A percentile compares a stretch with the other conserved stretches of the same genome.
phyloP scores from a whole-genome alignment of 1,140 invertebrate genomes.

The Archivesica marissinica region DNA sequence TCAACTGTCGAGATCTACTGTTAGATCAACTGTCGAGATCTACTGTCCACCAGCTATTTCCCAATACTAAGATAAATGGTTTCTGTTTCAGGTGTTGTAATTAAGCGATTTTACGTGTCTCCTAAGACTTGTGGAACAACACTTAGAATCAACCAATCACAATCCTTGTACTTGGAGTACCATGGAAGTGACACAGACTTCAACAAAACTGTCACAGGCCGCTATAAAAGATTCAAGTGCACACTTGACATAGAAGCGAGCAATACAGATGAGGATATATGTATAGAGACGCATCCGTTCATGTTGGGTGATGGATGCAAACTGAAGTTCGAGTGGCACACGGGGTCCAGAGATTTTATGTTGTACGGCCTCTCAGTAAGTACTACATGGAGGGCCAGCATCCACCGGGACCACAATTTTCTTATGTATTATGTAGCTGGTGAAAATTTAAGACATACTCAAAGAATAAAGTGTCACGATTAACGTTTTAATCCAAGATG shows the following conservation, averaged over 20 bases:
- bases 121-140: neutral
- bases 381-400: no score
- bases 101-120: neutral
- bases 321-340: neutral
- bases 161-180: neutral
- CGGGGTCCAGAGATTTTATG: neutral
- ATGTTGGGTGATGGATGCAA: neutral
- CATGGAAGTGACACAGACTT: neutral
- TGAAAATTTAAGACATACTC: no score
- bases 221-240: neutral
- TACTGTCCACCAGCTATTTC: no score
- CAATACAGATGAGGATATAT: neutral
- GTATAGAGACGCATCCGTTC: neutral
- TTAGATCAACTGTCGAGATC: no score
- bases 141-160: neutral
- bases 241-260: neutral
- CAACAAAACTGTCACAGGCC: neutral
- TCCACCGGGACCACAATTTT: no score
- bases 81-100: neutral
- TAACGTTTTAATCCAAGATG: no score
- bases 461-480: no score
- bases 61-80: no score
- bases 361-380: conserved; percentile 9
- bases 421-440: no score
- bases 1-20: no score